A percentile compares a stretch with the other conserved stretches of the same genome.
Conservation (phyloP, 2,113 vertebrate species). For the Cyrtonyx montezumae region DNA sequence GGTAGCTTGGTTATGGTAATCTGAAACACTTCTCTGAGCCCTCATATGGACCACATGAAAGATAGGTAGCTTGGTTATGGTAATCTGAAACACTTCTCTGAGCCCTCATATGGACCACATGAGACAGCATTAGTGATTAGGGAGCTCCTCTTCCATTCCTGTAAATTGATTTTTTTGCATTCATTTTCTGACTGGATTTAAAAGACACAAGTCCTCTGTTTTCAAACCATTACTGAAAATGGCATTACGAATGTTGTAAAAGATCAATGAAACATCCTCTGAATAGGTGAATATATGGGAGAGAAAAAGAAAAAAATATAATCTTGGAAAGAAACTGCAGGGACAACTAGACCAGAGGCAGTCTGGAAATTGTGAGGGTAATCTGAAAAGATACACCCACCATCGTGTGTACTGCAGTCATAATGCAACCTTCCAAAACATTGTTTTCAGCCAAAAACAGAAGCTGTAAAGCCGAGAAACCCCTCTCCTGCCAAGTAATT, state of each 20-base stretch:
- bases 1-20: neutral
- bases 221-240: neutral
- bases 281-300: neutral
- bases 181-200: neutral
- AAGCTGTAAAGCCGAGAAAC: neutral
- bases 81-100: neutral
- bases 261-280: neutral
- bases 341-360: neutral
- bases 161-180: neutral
- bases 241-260: accelerated
- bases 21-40: neutral
- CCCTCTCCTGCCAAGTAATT: neutral
- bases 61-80: neutral
- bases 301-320: neutral
- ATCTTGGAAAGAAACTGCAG: neutral
- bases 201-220: neutral
- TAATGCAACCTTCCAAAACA: neutral
- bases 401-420: neutral
- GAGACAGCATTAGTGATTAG: neutral
- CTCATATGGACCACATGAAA: neutral
- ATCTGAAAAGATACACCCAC: neutral
- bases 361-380: neutral
- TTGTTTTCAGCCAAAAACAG: neutral
- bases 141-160: neutral
- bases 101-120: neutral